Percentiles rank a stretch among this genome's conserved stretches.
Conservation (phyloP, 1,140 invertebrate species). For the Brachionus paranguensis region DNA sequence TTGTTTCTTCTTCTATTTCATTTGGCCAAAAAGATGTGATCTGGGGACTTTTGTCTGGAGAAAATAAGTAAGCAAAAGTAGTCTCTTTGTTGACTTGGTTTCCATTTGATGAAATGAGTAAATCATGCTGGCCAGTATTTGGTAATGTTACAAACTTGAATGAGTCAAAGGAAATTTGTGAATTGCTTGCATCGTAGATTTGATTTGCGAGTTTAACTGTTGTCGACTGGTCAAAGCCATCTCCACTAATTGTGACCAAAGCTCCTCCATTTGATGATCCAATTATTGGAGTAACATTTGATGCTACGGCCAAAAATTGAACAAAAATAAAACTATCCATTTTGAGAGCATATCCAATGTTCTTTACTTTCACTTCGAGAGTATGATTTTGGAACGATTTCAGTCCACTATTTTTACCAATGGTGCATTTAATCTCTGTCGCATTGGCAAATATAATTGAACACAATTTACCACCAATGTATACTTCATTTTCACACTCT, state of each 20-base stretch:
- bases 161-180: background rate
- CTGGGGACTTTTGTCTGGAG: background rate
- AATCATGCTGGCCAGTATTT: background rate
- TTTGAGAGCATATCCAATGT: background rate
- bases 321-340: background rate
- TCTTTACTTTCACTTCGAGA: background rate
- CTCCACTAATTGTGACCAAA: constrained; percentile 43
- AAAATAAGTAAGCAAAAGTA: background rate
- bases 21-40: background rate
- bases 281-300: background rate
- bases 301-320: background rate
- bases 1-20: background rate
- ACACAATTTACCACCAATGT: background rate
- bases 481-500: background rate
- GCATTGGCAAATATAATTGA: background rate
- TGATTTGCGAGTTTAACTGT: constrained; percentile 42
- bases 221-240: constrained; percentile 43
- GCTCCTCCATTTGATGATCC: constrained; percentile 41
- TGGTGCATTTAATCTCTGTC: background rate
- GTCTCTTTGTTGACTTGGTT: background rate
- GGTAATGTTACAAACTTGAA: background rate
- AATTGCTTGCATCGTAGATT: constrained; percentile 39
- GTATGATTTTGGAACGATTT: background rate
- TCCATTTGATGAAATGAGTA: background rate
- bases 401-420: background rate